Percentiles rank a stretch among this genome's conserved stretches.
Evolutionary conservation across 2,888 invertebrate genomes (phyloP).

Genomic region (Acrobasis consociella): DNA sequence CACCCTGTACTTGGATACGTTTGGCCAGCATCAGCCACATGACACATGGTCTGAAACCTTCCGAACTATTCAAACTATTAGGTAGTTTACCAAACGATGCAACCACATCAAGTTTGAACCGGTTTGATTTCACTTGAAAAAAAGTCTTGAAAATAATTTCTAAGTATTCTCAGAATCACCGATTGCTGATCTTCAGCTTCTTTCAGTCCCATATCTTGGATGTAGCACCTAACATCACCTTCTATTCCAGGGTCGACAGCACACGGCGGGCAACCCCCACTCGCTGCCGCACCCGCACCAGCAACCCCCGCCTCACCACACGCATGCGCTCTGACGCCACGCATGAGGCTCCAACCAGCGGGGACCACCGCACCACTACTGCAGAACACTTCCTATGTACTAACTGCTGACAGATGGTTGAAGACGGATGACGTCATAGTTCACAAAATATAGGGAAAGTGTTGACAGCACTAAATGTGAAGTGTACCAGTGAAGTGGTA

Average conservation of each 20-base stretch:
- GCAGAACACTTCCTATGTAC: too few species aligned
- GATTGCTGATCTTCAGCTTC: too few species aligned
- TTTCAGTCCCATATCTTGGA: neutral
- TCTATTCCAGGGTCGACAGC: slow-evolving; percentile 68
- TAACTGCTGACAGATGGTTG: too few species aligned
- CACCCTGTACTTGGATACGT: too few species aligned
- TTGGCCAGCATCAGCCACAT: too few species aligned
- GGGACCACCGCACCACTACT: slow-evolving; percentile 31
- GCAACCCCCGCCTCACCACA: slow-evolving; percentile 65
- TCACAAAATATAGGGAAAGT: neutral
- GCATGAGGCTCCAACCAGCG: slow-evolving; percentile 41
- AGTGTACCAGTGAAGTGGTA: neutral
- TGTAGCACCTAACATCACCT: neutral
- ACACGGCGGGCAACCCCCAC: slow-evolving; percentile 63
- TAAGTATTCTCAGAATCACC: too few species aligned
- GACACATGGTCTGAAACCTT: too few species aligned
- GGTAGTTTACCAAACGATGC: too few species aligned
- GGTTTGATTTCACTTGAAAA: too few species aligned
- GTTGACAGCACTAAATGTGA: neutral
- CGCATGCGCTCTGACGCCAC: slow-evolving; percentile 72
- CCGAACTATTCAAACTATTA: too few species aligned
- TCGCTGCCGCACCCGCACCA: slow-evolving; percentile 61
- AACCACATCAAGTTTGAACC: too few species aligned
- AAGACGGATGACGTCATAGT: neutral
- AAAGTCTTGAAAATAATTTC: too few species aligned